phyloP scores from a whole-genome alignment of 2,797 vertebrate species.

The Orestias chungarensis region DNA sequence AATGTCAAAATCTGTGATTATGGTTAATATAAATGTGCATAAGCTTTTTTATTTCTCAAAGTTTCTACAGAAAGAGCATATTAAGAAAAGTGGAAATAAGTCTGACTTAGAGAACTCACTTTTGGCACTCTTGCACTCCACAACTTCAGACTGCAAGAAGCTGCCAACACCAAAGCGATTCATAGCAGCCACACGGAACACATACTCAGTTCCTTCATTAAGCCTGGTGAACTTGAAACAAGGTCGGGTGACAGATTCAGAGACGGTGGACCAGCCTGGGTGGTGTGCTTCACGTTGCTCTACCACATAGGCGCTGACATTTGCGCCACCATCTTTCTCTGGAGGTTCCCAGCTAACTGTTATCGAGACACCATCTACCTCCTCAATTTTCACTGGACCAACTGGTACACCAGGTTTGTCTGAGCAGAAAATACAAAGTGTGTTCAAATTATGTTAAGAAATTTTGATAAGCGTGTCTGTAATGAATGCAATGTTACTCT shows the following conservation, averaged over 20 bases:
- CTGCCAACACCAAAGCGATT: constrained; percentile 96
- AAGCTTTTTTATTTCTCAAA: no score
- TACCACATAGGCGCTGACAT: constrained; percentile 93
- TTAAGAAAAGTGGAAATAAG: not conserved
- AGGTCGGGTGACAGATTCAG: constrained; percentile 95
- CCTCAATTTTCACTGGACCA: constrained; percentile 91
- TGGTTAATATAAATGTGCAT: not conserved
- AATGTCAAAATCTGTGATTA: no score
- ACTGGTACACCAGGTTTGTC: constrained; percentile 94
- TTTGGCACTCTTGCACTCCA: constrained; percentile 94
- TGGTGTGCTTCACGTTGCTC: constrained; percentile 96
- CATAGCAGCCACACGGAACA: constrained; percentile 97
- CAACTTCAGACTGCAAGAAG: constrained; percentile 95
- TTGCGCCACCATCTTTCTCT: constrained; percentile 94
- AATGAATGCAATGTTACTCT: not conserved
- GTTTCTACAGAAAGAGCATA: not conserved
- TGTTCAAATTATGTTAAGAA: not conserved
- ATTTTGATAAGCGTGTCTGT: not conserved
- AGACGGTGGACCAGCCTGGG: constrained; percentile 93
- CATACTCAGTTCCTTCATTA: constrained; percentile 93
- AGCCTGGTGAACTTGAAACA: constrained; percentile 94
- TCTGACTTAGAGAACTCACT: constrained; percentile 83
- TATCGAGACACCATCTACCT: constrained; percentile 88
- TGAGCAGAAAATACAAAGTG: constrained; percentile 52
- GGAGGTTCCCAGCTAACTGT: constrained; percentile 93